A percentile compares a stretch with the other conserved stretches of the same genome.
Evolutionary conservation across 1,140 invertebrate species (phyloP).

Genomic region (Wiebesia pumilae): DNA sequence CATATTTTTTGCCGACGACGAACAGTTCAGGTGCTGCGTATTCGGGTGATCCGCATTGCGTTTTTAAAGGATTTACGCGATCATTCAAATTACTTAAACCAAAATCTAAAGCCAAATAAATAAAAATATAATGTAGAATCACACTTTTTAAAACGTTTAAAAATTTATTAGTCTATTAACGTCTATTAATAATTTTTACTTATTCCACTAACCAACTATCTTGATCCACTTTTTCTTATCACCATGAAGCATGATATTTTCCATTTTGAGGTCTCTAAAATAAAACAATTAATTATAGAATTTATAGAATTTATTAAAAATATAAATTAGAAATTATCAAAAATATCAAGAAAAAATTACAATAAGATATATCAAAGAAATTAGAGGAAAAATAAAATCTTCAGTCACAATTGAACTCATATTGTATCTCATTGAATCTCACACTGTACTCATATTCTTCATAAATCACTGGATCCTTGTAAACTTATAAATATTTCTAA

Average conservation of each 20-base stretch:
- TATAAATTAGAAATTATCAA: no score
- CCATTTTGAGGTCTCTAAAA: constrained; percentile 85
- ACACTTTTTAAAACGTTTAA: neutral
- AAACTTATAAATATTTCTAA: no score
- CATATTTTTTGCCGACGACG: constrained; percentile 78
- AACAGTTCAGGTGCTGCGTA: constrained; percentile 86
- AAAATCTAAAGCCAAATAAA: constrained; percentile 77
- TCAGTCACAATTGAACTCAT: no score
- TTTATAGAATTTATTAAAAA: no score
- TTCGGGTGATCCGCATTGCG: constrained; percentile 85
- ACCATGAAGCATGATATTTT: constrained; percentile 83
- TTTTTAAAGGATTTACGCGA: constrained; percentile 77
- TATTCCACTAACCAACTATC: constrained; percentile 78
- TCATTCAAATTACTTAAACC: constrained; percentile 82
- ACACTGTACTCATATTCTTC: no score
- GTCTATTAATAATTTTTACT: no score
- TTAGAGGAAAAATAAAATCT: no score
- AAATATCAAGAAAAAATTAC: no score
- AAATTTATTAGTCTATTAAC: neutral
- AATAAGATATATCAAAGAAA: no score
- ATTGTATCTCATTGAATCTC: no score
- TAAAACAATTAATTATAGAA: constrained; percentile 8
- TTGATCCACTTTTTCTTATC: constrained; percentile 80
- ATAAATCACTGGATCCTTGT: no score
- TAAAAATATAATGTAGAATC: neutral